Evolutionary conservation across 1,140 invertebrate genomes (phyloP).

Genomic region (Bombus difficillimus): DNA sequence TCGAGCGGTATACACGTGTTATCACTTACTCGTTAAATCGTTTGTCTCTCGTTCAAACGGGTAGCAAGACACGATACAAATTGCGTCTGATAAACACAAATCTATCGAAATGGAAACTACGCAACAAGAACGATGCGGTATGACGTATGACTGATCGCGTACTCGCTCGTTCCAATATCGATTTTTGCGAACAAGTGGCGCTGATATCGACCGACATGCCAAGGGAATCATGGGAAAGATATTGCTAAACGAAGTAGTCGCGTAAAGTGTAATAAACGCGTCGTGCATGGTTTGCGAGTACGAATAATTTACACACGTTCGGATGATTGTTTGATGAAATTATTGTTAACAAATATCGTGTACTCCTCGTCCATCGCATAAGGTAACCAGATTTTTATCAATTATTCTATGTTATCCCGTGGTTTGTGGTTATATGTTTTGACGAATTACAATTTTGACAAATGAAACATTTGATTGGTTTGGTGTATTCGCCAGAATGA

Average conservation of each 20-base stretch:
- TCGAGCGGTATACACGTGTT: background rate
- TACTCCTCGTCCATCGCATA: background rate
- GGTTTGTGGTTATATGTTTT: background rate
- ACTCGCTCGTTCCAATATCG: background rate
- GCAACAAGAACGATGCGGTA: background rate
- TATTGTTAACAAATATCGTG: background rate
- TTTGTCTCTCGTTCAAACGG: background rate
- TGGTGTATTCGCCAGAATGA: too few relatives aligned
- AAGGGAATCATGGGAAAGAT: background rate
- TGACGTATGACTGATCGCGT: background rate
- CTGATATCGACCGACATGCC: background rate
- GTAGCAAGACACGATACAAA: background rate
- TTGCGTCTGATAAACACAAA: background rate
- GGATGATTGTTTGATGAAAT: background rate
- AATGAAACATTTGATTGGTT: too few relatives aligned
- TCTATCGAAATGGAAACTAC: background rate
- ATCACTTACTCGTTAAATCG: background rate
- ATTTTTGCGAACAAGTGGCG: background rate
- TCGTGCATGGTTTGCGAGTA: too few relatives aligned
- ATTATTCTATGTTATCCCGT: background rate
- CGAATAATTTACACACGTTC: background rate
- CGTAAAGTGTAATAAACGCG: background rate
- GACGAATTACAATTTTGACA: background rate
- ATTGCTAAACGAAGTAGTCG: background rate
- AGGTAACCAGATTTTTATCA: background rate